A percentile compares a stretch with the other conserved stretches of the same genome.
Evolutionary conservation across 2,797 vertebrate genomes (phyloP).

Genomic region (Sebastes iracundus): DNA sequence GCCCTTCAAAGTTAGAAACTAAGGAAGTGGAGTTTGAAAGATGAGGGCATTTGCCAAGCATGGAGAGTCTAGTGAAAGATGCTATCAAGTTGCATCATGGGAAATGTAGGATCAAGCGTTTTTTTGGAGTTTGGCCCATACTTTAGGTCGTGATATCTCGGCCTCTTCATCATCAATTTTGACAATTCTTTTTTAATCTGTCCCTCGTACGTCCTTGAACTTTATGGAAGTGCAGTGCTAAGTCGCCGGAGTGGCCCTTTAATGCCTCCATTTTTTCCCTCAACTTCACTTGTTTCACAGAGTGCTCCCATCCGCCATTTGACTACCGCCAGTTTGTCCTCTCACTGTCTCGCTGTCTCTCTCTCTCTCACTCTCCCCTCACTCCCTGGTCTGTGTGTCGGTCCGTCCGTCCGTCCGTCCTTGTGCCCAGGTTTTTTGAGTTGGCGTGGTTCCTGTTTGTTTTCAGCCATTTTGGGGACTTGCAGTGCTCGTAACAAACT

Average conservation of each 20-base stretch:
- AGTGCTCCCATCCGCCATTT: constrained; percentile 67
- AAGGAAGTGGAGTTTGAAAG: background rate
- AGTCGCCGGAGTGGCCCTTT: constrained; percentile 47
- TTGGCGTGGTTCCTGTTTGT: constrained; percentile 90
- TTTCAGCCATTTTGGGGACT: constrained; percentile 92
- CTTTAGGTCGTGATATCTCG: background rate
- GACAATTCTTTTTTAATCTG: constrained; percentile 1
- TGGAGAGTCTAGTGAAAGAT: background rate
- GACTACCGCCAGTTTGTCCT: constrained; percentile 68
- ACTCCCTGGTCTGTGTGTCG: constrained; percentile 37
- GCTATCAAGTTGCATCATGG: constrained; percentile 19
- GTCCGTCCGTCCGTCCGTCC: constrained; percentile 49
- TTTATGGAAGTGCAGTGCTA: background rate
- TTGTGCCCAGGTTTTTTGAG: constrained; percentile 74
- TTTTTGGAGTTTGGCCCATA: background rate
- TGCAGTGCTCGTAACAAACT: constrained; percentile 89
- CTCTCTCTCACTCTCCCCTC: constrained; percentile 44
- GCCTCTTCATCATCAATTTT: constrained; percentile 24
- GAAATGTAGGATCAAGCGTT: background rate
- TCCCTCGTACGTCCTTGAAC: constrained; percentile 5
- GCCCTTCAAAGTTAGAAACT: background rate
- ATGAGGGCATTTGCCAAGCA: background rate
- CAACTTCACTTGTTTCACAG: constrained; percentile 74
- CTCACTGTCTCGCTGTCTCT: constrained; percentile 29
- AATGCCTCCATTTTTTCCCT: constrained; percentile 63